phyloP scores from a whole-genome alignment of 2,113 vertebrate species.

The Archocentrus centrarchus region DNA sequence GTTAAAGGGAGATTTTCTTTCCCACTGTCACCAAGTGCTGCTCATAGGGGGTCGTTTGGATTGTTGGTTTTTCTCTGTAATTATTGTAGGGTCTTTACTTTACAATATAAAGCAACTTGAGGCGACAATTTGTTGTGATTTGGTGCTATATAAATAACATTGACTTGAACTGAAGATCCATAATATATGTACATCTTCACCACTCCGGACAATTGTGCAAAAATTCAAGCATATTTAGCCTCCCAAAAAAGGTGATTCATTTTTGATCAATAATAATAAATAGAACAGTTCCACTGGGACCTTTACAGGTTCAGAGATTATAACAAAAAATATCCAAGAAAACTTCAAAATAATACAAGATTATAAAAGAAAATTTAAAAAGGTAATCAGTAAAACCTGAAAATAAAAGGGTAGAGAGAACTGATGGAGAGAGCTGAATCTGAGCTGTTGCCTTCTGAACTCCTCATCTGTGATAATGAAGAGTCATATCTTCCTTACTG shows the following conservation, averaged over 20 bases:
- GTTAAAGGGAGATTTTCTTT: too few relatives aligned
- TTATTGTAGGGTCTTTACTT: too few relatives aligned
- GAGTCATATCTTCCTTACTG: constrained; percentile 15
- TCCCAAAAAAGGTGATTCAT: not conserved
- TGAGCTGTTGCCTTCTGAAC: constrained; percentile 4
- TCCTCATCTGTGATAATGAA: constrained; percentile 52
- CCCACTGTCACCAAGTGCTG: too few relatives aligned
- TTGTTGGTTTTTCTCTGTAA: too few relatives aligned
- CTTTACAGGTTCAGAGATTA: not conserved
- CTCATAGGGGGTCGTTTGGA: too few relatives aligned
- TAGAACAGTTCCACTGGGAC: not conserved
- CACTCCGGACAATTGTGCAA: too few relatives aligned
- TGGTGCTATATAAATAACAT: too few relatives aligned
- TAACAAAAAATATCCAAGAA: not conserved
- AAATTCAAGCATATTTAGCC: not conserved
- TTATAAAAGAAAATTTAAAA: not conserved
- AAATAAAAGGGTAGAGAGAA: not conserved
- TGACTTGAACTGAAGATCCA: not conserved
- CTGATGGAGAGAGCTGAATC: not conserved
- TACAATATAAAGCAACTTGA: too few relatives aligned
- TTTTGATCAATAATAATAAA: not conserved
- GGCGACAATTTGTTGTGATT: too few relatives aligned
- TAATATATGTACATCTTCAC: not conserved
- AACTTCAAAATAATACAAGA: not conserved
- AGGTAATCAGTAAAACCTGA: not conserved